Conservation (phyloP, 2,113 vertebrate species). For the Microcebus jonahi region DNA sequence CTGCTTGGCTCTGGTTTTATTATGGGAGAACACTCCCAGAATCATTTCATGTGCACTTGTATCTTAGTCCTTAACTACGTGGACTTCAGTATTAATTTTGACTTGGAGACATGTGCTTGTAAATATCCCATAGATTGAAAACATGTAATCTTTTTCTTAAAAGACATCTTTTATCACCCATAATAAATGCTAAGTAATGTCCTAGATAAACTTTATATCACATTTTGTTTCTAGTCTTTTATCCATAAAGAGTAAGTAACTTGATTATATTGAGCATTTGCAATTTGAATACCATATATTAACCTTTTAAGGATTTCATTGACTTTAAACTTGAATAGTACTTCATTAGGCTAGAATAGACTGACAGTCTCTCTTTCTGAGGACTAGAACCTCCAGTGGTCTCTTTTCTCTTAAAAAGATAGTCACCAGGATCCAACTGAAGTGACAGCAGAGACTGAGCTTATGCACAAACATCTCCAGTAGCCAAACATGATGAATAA, state of each 20-base stretch:
- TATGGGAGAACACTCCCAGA: background rate
- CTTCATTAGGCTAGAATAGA: background rate
- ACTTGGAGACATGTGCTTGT: background rate
- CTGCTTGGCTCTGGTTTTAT: background rate
- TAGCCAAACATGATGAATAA: background rate
- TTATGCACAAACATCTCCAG: background rate
- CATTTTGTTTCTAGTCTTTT: conserved; percentile 28
- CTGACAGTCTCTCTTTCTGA: background rate
- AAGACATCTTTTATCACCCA: background rate
- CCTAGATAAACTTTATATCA: background rate
- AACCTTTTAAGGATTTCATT: conserved; percentile 31
- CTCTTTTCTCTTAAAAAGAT: background rate
- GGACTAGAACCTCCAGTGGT: background rate
- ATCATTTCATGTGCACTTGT: background rate
- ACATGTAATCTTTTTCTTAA: background rate
- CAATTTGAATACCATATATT: conserved; percentile 18
- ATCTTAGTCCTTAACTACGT: background rate
- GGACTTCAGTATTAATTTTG: background rate
- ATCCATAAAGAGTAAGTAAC: background rate
- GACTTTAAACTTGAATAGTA: background rate
- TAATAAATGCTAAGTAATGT: background rate
- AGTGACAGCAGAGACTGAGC: background rate
- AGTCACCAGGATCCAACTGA: background rate
- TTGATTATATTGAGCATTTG: background rate
- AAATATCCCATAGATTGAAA: background rate